Base-by-base conservation (phyloP, 2,888 invertebrate genomes). In the Synanthedon vespiformis region DNA sequence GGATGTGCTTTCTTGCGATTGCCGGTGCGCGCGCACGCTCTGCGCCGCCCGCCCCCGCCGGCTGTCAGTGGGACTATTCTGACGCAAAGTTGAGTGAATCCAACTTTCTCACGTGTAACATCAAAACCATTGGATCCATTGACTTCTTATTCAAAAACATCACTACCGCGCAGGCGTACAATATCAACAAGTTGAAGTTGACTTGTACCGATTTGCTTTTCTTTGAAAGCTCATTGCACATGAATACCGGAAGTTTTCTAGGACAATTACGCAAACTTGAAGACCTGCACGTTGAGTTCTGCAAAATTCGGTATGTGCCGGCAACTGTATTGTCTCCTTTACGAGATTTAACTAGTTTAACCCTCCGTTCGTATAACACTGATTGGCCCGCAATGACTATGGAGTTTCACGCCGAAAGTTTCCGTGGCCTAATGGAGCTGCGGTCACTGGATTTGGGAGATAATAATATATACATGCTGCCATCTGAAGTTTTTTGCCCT, bases 351-450 rank as follows among this genome's bases (percentile, higher is more conserved):
- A 89, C 90, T 44, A 90, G 89, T 67, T 83, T 95, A 55, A 89
- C 91, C 49, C 73, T 95, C 56, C 90, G 92, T 55, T 93, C 94
- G 41, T 92, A 91, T 71, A 94, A 94, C 74, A 91, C 91, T 50
- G 93, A 94, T 71, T 94, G 93, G 93, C 92, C 93, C 41, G 90
- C 92, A 40, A 92, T 93, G 91, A 92, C 92, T 59, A 92, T 93
- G 91, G 93, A 94, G 69, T 87, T 94, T 59, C 91, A 92, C 67
- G 89, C 91, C 51, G 92, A 93, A 74, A 92, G 93, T 71, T 90
- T 94, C 61, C 88, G 92, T 59, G 90, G 93, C 44, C 80, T 94
- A 62, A 89, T 90, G 68, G 91, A 91, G 70, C 85, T 94, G 51
- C 88, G 91, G 54, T 85, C 89, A 53, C 80, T 94, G 60, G 92